These are phyloP conservation scores for Coluber constrictor DNA, from an alignment of 2,797 vertebrate species.

Conservation along the genomic window DNA sequence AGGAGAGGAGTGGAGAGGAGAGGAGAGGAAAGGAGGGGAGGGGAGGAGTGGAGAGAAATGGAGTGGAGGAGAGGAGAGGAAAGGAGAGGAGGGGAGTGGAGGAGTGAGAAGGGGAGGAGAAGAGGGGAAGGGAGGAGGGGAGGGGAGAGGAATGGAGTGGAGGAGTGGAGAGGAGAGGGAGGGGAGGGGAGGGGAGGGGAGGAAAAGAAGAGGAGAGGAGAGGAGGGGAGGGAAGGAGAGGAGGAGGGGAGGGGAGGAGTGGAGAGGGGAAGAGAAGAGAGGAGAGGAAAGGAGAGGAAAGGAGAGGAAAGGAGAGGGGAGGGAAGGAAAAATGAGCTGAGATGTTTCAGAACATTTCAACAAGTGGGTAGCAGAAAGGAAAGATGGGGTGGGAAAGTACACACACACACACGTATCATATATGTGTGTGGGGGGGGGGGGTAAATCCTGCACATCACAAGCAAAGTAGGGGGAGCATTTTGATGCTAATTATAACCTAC, in stretches of 20 bases:
- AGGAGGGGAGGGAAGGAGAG: too few relatives aligned
- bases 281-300: too few relatives aligned
- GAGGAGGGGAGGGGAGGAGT: too few relatives aligned
- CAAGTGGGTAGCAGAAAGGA: not conserved
- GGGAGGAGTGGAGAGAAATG: too few relatives aligned
- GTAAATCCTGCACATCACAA: conserved; percentile 11
- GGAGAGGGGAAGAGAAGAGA: too few relatives aligned
- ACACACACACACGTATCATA: not conserved
- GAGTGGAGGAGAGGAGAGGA: too few relatives aligned
- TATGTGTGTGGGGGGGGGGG: not conserved
- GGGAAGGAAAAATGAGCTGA: not conserved
- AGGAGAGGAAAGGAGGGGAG: too few relatives aligned
- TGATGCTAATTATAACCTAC: conserved; percentile 39
- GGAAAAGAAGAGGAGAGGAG: fast-evolving
- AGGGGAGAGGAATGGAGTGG: fast-evolving
- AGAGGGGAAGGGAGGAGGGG: fast-evolving
- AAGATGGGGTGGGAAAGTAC: not conserved
- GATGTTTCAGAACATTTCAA: not conserved
- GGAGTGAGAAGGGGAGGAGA: too few relatives aligned
- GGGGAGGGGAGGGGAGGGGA: too few relatives aligned
- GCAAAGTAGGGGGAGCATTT: conserved; percentile 13
- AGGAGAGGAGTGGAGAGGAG: too few relatives aligned
- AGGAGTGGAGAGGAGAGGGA: too few relatives aligned
- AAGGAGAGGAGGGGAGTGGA: fast-evolving
- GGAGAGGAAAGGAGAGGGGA: not conserved